Percentiles rank a stretch among this genome's conserved stretches.
phyloP scores from a whole-genome alignment of 2,888 invertebrate genomes.

The Pyrrhosoma nymphula region DNA sequence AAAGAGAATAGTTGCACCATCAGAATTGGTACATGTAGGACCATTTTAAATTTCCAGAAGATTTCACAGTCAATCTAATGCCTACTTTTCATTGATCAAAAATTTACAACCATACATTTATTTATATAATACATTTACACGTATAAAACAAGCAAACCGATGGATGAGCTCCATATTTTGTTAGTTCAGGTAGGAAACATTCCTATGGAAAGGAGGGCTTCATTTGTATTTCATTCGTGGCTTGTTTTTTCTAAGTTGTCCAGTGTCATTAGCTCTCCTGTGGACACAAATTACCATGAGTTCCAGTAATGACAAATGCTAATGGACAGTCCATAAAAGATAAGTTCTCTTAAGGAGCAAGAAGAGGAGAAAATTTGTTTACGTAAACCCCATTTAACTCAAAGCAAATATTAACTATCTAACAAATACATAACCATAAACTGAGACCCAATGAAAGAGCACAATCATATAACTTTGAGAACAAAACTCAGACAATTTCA shows the following conservation, averaged over 20 bases:
- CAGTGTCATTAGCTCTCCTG: slow-evolving; percentile 9
- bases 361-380: background rate
- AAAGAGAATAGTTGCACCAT: slow-evolving; percentile 15
- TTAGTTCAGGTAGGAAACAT: slow-evolving; percentile 43
- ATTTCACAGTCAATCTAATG: slow-evolving; percentile 19
- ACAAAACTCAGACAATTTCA: background rate
- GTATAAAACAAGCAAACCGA: slow-evolving; percentile 64
- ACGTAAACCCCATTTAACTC: background rate
- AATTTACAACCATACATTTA: slow-evolving; percentile 63
- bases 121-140: slow-evolving; percentile 61
- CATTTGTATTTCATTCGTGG: background rate
- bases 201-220: slow-evolving; percentile 48
- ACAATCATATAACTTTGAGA: background rate
- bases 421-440: background rate
- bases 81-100: slow-evolving; percentile 53
- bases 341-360: background rate
- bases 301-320: slow-evolving; percentile 61
- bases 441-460: background rate
- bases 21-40: slow-evolving; percentile 48
- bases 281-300: slow-evolving; percentile 56
- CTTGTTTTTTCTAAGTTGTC: background rate
- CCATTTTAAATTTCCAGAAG: slow-evolving; percentile 43
- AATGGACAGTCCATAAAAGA: background rate
- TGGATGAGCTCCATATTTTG: slow-evolving; percentile 56
- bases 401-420: background rate